Conservation (phyloP, 92 coral and sea anemone species). For the Parazoanthus swiftii region DNA sequence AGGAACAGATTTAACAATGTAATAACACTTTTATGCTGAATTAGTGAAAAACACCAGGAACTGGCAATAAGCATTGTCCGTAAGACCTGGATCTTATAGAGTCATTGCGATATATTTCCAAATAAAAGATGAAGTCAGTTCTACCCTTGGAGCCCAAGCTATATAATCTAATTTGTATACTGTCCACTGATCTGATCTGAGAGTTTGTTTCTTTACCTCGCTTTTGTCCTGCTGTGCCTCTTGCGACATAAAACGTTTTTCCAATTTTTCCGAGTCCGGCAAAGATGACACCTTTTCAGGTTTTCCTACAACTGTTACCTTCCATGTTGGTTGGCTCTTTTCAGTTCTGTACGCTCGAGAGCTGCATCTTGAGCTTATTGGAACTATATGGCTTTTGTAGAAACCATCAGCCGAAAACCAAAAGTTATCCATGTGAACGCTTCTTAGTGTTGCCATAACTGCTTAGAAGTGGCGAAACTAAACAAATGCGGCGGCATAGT, state of each 20-base stretch:
- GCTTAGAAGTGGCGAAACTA: background rate
- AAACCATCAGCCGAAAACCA: background rate
- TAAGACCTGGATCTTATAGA: background rate
- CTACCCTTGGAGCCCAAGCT: background rate
- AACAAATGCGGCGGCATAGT: background rate
- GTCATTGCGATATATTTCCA: background rate
- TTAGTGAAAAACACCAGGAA: too few species aligned
- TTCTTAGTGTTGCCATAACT: background rate
- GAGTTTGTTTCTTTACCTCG: background rate
- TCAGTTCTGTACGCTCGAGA: background rate
- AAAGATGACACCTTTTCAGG: background rate
- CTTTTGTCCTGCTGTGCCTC: background rate
- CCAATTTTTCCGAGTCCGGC: background rate
- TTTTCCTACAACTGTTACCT: background rate
- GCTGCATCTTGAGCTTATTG: background rate
- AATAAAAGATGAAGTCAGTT: background rate
- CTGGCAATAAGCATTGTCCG: background rate
- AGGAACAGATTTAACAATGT: too few species aligned
- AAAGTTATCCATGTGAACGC: background rate
- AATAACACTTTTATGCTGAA: too few species aligned
- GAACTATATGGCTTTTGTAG: background rate
- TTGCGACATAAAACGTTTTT: background rate
- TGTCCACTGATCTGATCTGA: too few species aligned
- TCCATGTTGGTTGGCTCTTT: background rate
- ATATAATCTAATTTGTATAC: too few species aligned